phyloP scores from a whole-genome alignment of 2,113 vertebrate genomes.

The Aramus guarauna region DNA sequence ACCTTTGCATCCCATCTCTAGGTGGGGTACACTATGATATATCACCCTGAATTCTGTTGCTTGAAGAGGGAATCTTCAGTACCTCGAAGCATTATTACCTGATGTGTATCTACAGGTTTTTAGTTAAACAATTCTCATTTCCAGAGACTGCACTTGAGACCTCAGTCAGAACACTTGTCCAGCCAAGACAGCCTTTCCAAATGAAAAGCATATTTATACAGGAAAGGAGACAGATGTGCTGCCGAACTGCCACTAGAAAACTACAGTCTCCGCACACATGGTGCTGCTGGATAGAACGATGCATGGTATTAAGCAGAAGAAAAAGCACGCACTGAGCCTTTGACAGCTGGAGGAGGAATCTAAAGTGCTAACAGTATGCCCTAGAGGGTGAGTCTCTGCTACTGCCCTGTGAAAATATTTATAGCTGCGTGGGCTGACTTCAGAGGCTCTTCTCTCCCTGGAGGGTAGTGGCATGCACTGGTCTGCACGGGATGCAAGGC shows the following conservation, averaged over 20 bases:
- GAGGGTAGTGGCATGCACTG: not conserved
- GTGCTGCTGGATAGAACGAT: too few relatives aligned
- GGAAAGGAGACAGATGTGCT: too few relatives aligned
- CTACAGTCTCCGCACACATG: too few relatives aligned
- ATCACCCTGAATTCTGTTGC: not conserved
- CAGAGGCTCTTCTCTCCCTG: not conserved
- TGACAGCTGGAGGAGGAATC: too few relatives aligned
- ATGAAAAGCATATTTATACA: too few relatives aligned
- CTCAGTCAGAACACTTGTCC: not conserved
- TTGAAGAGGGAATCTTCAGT: not conserved
- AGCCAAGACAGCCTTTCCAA: too few relatives aligned
- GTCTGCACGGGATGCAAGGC: not conserved
- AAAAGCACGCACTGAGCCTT: too few relatives aligned
- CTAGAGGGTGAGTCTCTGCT: too few relatives aligned
- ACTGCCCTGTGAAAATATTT: not conserved
- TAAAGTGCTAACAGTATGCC: too few relatives aligned
- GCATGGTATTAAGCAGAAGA: too few relatives aligned
- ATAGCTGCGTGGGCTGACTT: not conserved
- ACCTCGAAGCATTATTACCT: not conserved
- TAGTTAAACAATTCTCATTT: not conserved
- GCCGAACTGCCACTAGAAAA: too few relatives aligned
- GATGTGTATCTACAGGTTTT: not conserved
- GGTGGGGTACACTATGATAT: not conserved
- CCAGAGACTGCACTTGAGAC: not conserved
- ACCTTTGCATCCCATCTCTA: not conserved